Evolutionary conservation across 2,888 invertebrate species (phyloP).

Genomic region (Nasonovia ribisnigri): DNA sequence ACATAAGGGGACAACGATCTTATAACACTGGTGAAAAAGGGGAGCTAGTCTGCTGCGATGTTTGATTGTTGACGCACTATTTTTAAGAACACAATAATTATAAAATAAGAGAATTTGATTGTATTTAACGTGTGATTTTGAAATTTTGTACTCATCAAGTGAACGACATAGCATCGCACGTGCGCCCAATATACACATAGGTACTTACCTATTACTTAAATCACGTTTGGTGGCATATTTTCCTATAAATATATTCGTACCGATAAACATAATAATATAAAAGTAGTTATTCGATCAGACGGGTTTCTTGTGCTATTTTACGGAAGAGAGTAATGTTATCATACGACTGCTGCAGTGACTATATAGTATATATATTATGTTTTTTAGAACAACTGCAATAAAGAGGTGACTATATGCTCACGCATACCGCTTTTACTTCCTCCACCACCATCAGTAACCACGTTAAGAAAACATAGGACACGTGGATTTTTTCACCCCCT

Average conservation of each 20-base stretch:
- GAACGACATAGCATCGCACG: neutral
- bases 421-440: neutral
- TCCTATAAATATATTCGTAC: neutral
- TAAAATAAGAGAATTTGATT: no score
- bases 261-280: neutral
- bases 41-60: no score
- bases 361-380: neutral
- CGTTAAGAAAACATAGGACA: neutral
- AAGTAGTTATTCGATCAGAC: neutral
- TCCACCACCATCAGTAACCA: neutral
- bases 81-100: neutral
- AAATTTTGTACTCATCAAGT: no score
- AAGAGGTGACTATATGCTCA: neutral
- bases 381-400: neutral
- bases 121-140: no score
- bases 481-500: neutral
- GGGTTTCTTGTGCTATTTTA: neutral
- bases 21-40: no score
- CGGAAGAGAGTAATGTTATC: neutral
- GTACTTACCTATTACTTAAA: neutral
- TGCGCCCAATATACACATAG: neutral
- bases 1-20: neutral
- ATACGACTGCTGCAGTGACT: neutral
- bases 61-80: no score
- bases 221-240: neutral